Conservation (phyloP, 2,797 vertebrate species). For the Danio kyathit region DNA sequence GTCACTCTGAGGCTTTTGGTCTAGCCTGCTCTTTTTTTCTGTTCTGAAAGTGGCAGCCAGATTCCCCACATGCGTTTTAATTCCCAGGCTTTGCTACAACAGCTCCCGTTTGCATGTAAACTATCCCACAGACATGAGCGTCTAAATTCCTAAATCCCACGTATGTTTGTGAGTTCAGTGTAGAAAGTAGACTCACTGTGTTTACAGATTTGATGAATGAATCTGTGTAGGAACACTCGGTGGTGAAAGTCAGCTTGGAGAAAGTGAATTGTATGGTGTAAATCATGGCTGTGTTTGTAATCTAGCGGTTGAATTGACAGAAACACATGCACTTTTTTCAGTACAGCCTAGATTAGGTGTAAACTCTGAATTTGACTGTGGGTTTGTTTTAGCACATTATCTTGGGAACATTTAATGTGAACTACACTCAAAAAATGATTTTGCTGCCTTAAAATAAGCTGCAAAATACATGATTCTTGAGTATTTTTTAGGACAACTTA, state of each 20-base stretch:
- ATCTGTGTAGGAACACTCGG: constrained; percentile 1
- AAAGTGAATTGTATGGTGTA: not conserved
- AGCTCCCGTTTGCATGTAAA: constrained; percentile 59
- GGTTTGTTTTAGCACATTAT: not conserved
- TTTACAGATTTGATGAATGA: not conserved
- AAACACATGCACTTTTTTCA: constrained; percentile 10
- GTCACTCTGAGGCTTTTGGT: constrained; percentile 40
- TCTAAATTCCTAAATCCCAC: not conserved
- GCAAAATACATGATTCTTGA: no score
- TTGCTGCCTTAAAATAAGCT: no score
- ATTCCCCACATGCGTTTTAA: constrained; percentile 56
- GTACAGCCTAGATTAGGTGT: constrained; percentile 4
- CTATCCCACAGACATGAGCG: constrained; percentile 46
- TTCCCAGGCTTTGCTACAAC: constrained; percentile 50
- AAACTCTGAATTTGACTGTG: not conserved
- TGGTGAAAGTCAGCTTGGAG: not conserved
- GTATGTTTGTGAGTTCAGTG: constrained; percentile 16
- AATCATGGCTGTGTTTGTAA: constrained; percentile 35
- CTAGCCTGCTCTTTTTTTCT: constrained; percentile 19
- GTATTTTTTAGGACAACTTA: no score
- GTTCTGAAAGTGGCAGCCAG: constrained; percentile 40
- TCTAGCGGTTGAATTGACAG: not conserved
- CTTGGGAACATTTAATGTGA: not conserved
- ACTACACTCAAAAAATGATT: no score
- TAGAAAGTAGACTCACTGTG: constrained; percentile 1